phyloP scores from a whole-genome alignment of 35 echinoderm and acorn worm species.

The Apostichopus parvimensis region DNA sequence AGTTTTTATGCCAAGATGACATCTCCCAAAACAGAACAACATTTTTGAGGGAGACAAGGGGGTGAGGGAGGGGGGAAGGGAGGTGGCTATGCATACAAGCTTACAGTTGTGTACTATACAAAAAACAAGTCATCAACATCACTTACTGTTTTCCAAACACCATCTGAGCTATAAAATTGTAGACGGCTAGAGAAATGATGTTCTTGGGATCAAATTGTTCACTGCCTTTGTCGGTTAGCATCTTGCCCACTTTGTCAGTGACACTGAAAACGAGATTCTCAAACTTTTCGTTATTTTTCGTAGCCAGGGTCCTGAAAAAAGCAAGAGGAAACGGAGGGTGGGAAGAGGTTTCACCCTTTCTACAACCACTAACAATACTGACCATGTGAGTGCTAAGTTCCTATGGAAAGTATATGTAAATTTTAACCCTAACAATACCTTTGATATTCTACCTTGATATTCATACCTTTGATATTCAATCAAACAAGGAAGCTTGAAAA shows the following conservation, averaged over 20 bases:
- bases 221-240: slow-evolving; percentile 24
- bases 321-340: no score
- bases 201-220: slow-evolving; percentile 59
- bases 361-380: no score
- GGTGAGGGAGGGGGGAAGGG: not conserved
- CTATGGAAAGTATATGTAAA: no score
- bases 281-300: slow-evolving; percentile 35
- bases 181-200: slow-evolving; percentile 44
- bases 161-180: slow-evolving; percentile 56
- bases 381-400: no score
- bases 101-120: not conserved
- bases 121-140: not conserved
- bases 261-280: slow-evolving; percentile 45
- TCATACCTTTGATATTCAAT: no score
- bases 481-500: no score
- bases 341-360: no score
- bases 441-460: no score
- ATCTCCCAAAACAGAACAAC: no score
- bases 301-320: slow-evolving; percentile 49
- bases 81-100: not conserved
- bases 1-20: no score
- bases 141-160: slow-evolving; percentile 63
- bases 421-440: no score
- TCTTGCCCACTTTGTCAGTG: slow-evolving; percentile 16
- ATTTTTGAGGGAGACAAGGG: no score